Base-by-base conservation (phyloP, 2,113 vertebrate genomes). In the human region DNA sequence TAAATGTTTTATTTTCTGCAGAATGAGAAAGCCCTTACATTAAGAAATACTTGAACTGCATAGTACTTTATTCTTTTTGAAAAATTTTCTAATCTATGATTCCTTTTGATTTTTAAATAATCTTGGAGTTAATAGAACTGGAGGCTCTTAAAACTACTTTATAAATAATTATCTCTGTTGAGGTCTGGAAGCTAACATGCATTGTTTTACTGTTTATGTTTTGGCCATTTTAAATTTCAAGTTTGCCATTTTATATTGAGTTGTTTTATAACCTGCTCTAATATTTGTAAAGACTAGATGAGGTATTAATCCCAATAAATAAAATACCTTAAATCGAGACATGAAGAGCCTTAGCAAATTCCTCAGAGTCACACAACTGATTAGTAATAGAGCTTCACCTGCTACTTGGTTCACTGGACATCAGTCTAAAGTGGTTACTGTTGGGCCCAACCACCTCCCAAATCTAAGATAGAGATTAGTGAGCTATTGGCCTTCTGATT, bases 121-220 rank as follows among this genome's bases (percentile, higher is more conserved):
- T 80, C 35, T 82, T 88, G 27, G 12, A 43, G 12, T 0, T 55
- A 76, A 23, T 86, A 70, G 13, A 95, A 81, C 30, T 66, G 22
- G 22, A 79, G 18, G n/a, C 30, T 96, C 96, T 93, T 8, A 90
- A 80, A 94, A 12, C 4, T 30, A 8, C 12, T 61, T 87, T 72
- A 17, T 72, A 80, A 90, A 84, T 87, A 32, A 79, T 89, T 92
- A 14, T 32, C 20, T 73, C 52, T 61, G 43, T 96, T 93, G 45
- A 93, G 68, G 4, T 6, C 8, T 40, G 20, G 0, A 38, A 43
- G 61, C 43, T 76, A n/a, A 27, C 16, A 23, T 55, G 38, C n/a
- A 57, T 95, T 76, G 18, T 59, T 90, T 96, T 92, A 38, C 35
- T 64, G 16, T 89, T 90, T 96, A 50, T 94, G 48, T 93, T 93